Conservation (phyloP, 2,113 vertebrate genomes). For the Ptyas mucosa region DNA sequence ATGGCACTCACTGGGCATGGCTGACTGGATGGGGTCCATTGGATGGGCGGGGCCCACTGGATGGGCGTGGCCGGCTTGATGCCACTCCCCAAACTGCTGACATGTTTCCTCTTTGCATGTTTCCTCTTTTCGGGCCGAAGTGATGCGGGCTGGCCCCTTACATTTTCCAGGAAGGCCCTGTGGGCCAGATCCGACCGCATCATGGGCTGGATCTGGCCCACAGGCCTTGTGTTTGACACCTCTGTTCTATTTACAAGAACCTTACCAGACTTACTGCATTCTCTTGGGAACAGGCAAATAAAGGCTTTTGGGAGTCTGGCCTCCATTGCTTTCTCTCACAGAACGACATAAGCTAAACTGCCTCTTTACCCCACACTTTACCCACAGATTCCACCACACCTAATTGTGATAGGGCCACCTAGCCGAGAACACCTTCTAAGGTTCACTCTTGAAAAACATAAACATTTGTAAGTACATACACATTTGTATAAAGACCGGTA, state of each 20-base stretch:
- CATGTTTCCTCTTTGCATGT: too few species aligned
- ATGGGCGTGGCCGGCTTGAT: too few species aligned
- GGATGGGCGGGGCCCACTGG: too few species aligned
- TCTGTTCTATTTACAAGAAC: background rate
- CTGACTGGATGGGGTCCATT: too few species aligned
- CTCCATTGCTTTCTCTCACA: background rate
- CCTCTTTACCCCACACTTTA: background rate
- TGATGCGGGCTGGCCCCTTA: too few species aligned
- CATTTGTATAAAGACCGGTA: background rate
- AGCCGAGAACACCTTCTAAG: background rate
- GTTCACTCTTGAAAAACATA: background rate
- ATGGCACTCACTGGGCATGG: too few species aligned
- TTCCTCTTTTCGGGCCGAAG: too few species aligned
- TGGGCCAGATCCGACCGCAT: too few species aligned
- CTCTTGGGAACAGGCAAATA: background rate
- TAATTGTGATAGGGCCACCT: background rate
- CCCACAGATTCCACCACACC: background rate
- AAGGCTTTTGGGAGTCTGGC: background rate
- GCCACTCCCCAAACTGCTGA: too few species aligned
- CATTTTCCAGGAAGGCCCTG: too few species aligned
- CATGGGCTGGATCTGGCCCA: accelerated
- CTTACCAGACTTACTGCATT: background rate
- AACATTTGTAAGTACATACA: background rate
- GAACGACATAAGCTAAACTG: background rate
- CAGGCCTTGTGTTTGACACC: too few species aligned